These are phyloP conservation scores for Temnothorax ravouxi DNA, from an alignment of 2,888 invertebrate species.

Conservation along the genomic window DNA sequence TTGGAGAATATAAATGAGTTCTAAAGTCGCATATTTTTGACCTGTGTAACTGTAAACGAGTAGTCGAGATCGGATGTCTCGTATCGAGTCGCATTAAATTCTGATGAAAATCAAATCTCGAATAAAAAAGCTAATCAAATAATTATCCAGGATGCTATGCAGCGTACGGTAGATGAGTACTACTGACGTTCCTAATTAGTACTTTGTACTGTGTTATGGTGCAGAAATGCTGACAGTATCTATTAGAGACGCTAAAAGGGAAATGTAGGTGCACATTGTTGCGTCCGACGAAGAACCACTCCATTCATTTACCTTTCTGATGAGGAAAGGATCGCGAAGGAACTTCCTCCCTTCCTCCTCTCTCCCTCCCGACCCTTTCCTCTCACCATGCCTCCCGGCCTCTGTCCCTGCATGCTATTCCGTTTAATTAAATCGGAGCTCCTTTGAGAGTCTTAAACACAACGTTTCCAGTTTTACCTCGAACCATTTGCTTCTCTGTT, in stretches of 20 bases:
- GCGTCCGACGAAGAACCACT: constrained; percentile 41
- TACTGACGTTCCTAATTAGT: constrained; percentile 28
- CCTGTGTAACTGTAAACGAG: not conserved
- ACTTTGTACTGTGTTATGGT: constrained; percentile 23
- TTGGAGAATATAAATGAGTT: not conserved
- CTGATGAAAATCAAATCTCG: not conserved
- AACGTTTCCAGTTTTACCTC: constrained; percentile 62
- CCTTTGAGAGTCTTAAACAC: constrained; percentile 70
- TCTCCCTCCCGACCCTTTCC: constrained; percentile 1
- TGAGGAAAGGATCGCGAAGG: constrained; percentile 47
- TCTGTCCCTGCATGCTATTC: constrained; percentile 59
- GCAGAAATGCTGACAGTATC: constrained; percentile 34
- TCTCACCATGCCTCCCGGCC: not conserved
- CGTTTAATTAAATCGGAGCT: constrained; percentile 73
- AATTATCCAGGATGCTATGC: not conserved
- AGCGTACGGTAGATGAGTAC: not conserved
- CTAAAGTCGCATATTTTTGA: not conserved
- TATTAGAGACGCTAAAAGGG: constrained; percentile 45
- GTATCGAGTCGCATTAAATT: not conserved
- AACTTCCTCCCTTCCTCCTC: constrained; percentile 18
- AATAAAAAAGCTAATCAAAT: constrained; percentile 23
- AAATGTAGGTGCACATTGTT: constrained; percentile 48
- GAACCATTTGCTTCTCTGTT: constrained; percentile 63
- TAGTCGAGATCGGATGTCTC: not conserved
- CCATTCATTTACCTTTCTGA: constrained; percentile 53